Evolutionary conservation across 2,888 invertebrate genomes (phyloP).

Genomic region (Netelia virgata): DNA sequence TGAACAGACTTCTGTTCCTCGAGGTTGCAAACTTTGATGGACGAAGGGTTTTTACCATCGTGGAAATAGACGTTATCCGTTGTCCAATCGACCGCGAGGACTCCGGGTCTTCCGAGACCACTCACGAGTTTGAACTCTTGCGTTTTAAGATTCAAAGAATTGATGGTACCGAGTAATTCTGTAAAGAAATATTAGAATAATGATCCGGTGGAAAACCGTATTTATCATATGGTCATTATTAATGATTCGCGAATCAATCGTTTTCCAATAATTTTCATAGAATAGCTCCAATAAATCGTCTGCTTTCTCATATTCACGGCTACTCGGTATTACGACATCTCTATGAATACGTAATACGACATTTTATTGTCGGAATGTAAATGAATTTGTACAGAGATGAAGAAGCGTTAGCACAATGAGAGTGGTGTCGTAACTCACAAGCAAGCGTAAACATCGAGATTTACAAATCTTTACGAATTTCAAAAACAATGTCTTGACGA

Average conservation of each 20-base stretch:
- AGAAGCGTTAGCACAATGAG: too few species aligned
- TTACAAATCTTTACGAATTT: neutral
- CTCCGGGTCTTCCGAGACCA: slow-evolving; percentile 85
- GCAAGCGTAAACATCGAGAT: neutral
- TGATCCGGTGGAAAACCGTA: too few species aligned
- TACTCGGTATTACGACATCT: slow-evolving; percentile 79
- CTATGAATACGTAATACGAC: too few species aligned
- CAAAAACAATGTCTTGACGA: neutral
- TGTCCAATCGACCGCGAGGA: slow-evolving; percentile 91
- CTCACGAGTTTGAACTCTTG: slow-evolving; percentile 80
- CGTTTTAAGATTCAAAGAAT: slow-evolving; percentile 81
- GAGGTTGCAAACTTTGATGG: slow-evolving; percentile 87
- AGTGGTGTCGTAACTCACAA: too few species aligned
- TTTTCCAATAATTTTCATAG: neutral
- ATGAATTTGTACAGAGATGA: too few species aligned
- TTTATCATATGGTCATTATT: too few species aligned
- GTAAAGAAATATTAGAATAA: slow-evolving; percentile 53
- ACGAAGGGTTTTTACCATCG: slow-evolving; percentile 81
- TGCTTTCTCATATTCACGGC: slow-evolving; percentile 85
- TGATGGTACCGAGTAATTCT: slow-evolving; percentile 78
- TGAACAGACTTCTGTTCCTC: slow-evolving; percentile 86
- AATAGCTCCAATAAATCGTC: slow-evolving; percentile 85
- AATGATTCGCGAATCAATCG: neutral
- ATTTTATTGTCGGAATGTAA: too few species aligned
- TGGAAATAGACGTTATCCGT: slow-evolving; percentile 90